These are phyloP conservation scores for Coregonus sp. DNA, from an alignment of 2,797 vertebrate genomes.

Conservation along the genomic window DNA sequence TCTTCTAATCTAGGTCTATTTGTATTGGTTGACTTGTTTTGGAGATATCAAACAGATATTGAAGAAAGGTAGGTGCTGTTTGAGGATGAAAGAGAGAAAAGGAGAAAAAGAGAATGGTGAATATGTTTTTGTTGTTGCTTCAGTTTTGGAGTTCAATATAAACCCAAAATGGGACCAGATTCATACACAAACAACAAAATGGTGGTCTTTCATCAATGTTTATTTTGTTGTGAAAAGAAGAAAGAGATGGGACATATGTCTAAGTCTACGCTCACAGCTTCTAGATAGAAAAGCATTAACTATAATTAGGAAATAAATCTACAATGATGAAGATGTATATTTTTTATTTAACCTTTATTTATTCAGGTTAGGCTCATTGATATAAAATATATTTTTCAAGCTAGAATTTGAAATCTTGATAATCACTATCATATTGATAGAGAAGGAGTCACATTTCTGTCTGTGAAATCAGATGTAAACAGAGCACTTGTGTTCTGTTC, in stretches of 20 bases:
- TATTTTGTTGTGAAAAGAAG: constrained; percentile 48
- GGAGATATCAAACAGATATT: constrained; percentile 38
- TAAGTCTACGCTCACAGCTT: constrained; percentile 54
- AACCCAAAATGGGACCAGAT: constrained; percentile 27
- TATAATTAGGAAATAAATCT: neutral
- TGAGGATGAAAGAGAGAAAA: constrained; percentile 37
- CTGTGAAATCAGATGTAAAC: constrained; percentile 13
- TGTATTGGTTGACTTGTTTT: constrained; percentile 17
- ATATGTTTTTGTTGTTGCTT: constrained; percentile 28
- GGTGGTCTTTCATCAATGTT: constrained; percentile 59
- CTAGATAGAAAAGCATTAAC: constrained; percentile 46
- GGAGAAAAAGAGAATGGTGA: constrained; percentile 44
- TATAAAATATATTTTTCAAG: neutral
- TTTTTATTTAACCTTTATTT: constrained; percentile 10
- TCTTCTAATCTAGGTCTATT: constrained; percentile 15
- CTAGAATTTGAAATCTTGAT: neutral
- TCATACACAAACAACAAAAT: constrained; percentile 55
- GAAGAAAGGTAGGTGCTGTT: constrained; percentile 30
- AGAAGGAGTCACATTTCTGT: neutral
- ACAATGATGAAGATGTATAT: neutral
- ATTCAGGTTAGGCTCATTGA: neutral
- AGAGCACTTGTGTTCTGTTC: constrained; percentile 20
- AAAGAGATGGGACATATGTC: constrained; percentile 53
- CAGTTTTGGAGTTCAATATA: constrained; percentile 34
- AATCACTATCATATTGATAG: neutral